A percentile compares a stretch with the other conserved stretches of the same genome.
Evolutionary conservation across 2,888 invertebrate species (phyloP).

Genomic region (Clusia tigrina): DNA sequence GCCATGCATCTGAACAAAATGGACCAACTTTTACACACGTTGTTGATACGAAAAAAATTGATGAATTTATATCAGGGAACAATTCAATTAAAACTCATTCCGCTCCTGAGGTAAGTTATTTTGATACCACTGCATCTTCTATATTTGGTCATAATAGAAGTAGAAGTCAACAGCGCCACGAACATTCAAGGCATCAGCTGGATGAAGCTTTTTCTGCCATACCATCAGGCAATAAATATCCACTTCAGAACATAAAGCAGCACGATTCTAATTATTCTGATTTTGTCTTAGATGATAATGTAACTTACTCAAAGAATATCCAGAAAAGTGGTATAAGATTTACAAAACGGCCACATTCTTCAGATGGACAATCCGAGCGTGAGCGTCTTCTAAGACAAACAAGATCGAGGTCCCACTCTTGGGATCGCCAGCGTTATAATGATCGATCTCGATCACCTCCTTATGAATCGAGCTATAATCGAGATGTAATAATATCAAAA

Average conservation of each 20-base stretch:
- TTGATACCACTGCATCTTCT: neutral
- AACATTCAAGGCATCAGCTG: neutral
- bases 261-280: neutral
- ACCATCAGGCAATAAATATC: neutral
- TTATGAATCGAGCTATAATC: constrained; percentile 34
- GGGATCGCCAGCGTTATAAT: constrained; percentile 26
- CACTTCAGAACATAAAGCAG: neutral
- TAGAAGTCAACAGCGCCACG: neutral
- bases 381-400: constrained; percentile 39
- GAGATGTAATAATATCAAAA: constrained; percentile 43
- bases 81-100: too few species aligned
- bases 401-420: constrained; percentile 19
- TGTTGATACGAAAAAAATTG: constrained; percentile 62
- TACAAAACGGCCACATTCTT: constrained; percentile 35
- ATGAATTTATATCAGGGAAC: constrained; percentile 50
- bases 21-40: constrained; percentile 69
- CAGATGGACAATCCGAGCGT: constrained; percentile 16
- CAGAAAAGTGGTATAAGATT: too few species aligned
- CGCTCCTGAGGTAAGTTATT: too few species aligned
- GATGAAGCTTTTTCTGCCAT: neutral
- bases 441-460: constrained; percentile 30
- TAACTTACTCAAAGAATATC: too few species aligned
- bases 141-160: neutral
- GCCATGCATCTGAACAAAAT: constrained; percentile 72
- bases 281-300: constrained; percentile 49